Percentiles rank a stretch among this genome's conserved stretches.
Conservation (phyloP, 2,888 invertebrate species). For the Pachydiplax longipennis region DNA sequence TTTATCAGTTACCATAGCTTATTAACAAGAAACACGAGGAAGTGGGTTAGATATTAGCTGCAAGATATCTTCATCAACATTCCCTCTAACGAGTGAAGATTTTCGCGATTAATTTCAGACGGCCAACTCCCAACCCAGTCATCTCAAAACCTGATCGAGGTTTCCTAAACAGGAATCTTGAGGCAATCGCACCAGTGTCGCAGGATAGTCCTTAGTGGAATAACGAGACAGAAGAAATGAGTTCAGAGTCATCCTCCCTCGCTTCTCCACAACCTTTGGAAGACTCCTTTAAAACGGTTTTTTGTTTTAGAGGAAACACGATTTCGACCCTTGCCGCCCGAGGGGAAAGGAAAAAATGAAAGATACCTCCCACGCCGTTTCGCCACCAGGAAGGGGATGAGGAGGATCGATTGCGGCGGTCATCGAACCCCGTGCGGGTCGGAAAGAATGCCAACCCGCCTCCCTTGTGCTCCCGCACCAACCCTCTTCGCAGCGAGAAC, state of each 20-base stretch:
- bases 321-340: not conserved
- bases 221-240: not conserved
- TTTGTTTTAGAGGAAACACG: not conserved
- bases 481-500: not conserved
- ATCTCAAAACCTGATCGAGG: not conserved
- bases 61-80: no score
- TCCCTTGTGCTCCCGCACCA: not conserved
- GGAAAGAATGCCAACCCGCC: conserved; percentile 8
- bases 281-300: not conserved
- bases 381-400: not conserved
- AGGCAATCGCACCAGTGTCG: not conserved
- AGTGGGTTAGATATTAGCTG: no score
- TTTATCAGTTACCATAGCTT: no score
- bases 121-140: not conserved
- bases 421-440: conserved; percentile 28
- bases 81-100: not conserved
- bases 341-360: not conserved
- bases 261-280: not conserved
- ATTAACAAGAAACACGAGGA: no score
- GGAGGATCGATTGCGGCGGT: conserved; percentile 13
- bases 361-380: not conserved
- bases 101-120: not conserved
- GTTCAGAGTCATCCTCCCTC: not conserved
- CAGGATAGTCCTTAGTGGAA: not conserved
- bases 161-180: not conserved